Percentiles rank a stretch among this genome's conserved stretches.
These are phyloP conservation scores for Eumacrocentrus americanus DNA, from an alignment of 2,888 invertebrate genomes.

Conservation along the genomic window DNA sequence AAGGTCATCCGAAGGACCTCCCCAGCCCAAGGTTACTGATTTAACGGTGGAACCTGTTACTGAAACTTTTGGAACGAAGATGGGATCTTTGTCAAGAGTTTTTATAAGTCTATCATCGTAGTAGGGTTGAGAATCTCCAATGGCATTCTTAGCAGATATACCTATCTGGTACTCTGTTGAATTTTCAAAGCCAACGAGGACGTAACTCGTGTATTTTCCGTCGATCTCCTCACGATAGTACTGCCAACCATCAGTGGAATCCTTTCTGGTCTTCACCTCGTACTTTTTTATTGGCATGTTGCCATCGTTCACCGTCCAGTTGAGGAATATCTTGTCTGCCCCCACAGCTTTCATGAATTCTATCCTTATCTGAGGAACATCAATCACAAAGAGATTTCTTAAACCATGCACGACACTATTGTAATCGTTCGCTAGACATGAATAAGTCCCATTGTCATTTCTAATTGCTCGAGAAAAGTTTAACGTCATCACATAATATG, in stretches of 20 bases:
- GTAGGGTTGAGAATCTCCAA: conserved; percentile 67
- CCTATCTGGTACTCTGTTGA: conserved; percentile 72
- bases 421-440: conserved; percentile 56
- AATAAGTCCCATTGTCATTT: conserved; percentile 77
- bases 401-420: conserved; percentile 62
- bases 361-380: conserved; percentile 74
- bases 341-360: conserved; percentile 79
- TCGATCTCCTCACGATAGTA: conserved; percentile 69
- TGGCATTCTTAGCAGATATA: conserved; percentile 71
- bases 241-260: conserved; percentile 64
- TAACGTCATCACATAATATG: conserved; percentile 67
- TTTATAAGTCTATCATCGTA: conserved; percentile 65
- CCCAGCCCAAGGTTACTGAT: conserved; percentile 85
- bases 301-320: conserved; percentile 81
- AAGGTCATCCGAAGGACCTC: conserved; percentile 70
- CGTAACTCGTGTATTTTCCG: conserved; percentile 71
- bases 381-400: conserved; percentile 68
- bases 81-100: conserved; percentile 76
- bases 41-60: conserved; percentile 74
- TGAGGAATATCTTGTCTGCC: conserved; percentile 75
- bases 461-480: conserved; percentile 67
- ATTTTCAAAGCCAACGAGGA: conserved; percentile 71
- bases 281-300: conserved; percentile 73
- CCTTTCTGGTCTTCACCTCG: conserved; percentile 65
- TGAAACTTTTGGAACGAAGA: conserved; percentile 78